phyloP scores from a whole-genome alignment of 37 sponge, comb jelly and placozoan species.

The Diacarnus erythraeanus region DNA sequence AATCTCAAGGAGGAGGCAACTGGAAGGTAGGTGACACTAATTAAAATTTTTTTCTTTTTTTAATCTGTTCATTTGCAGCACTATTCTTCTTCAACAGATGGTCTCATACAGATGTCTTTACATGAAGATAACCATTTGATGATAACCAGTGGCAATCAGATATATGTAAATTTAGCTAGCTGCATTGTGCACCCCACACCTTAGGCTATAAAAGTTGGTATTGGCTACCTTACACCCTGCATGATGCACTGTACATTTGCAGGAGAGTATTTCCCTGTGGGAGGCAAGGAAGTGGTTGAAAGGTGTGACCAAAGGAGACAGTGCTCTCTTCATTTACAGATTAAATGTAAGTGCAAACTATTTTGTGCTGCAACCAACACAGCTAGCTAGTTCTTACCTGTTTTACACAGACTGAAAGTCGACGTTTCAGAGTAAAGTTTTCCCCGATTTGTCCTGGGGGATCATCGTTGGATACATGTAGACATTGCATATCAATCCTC shows the following conservation, averaged over 20 bases:
- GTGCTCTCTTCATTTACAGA: constrained; percentile 77
- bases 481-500: constrained; percentile 24
- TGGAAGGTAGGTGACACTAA: constrained; percentile 45
- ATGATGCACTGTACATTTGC: constrained; percentile 3
- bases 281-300: constrained; percentile 76
- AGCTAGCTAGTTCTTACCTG: not conserved
- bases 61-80: constrained; percentile 20
- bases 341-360: constrained; percentile 1
- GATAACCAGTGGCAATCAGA: constrained; percentile 43
- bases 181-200: not conserved
- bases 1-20: constrained; percentile 20
- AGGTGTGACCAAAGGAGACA: constrained; percentile 80
- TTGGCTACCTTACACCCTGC: not conserved
- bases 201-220: not conserved
- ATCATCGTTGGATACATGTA: constrained; percentile 47
- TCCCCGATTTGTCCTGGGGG: not conserved
- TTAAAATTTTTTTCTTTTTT: not conserved
- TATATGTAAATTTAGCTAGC: constrained; percentile 35
- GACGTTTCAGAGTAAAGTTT: constrained; percentile 76
- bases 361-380: not conserved
- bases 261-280: constrained; percentile 90
- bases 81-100: constrained; percentile 23
- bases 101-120: constrained; percentile 37
- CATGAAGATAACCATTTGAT: constrained; percentile 50
- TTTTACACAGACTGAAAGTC: constrained; percentile 46